Percentiles rank a stretch among this genome's conserved stretches.
Conservation (phyloP, 2,888 invertebrate species). For the Lumbricus terrestris region DNA sequence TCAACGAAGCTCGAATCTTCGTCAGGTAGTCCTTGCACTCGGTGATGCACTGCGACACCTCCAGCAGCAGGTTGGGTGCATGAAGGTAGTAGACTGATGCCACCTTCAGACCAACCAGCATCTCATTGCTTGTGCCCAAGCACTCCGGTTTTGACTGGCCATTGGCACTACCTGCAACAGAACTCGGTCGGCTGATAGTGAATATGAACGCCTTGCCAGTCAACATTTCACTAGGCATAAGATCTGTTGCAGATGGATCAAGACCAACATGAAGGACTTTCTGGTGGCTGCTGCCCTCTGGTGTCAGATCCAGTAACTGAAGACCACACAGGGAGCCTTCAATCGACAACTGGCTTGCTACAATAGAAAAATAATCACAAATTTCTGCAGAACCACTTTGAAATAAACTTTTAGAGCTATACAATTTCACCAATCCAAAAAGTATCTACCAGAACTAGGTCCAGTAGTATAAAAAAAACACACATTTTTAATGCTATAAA, state of each 20-base stretch:
- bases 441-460: no score
- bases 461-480: no score
- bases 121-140: conserved; percentile 5
- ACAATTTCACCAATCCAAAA: no score
- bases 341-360: conserved; percentile 66
- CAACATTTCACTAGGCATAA: background rate
- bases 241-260: conserved; percentile 63
- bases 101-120: conserved; percentile 67
- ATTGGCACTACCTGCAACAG: background rate
- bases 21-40: conserved; percentile 86
- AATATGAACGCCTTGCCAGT: conserved; percentile 36
- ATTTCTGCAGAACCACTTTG: background rate
- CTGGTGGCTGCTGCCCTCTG: conserved; percentile 77
- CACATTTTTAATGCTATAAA: no score
- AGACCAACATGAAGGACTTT: conserved; percentile 81
- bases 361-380: conserved; percentile 7
- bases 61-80: conserved; percentile 80
- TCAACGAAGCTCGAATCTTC: conserved; percentile 79
- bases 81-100: conserved; percentile 92
- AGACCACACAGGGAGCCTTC: conserved; percentile 88
- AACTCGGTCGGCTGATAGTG: background rate
- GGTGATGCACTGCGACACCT: conserved; percentile 82
- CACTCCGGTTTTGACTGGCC: background rate
- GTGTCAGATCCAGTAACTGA: conserved; percentile 79
- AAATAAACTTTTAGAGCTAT: background rate